phyloP scores from a whole-genome alignment of 2,888 invertebrate species.

The Ichneumoninae sp. region DNA sequence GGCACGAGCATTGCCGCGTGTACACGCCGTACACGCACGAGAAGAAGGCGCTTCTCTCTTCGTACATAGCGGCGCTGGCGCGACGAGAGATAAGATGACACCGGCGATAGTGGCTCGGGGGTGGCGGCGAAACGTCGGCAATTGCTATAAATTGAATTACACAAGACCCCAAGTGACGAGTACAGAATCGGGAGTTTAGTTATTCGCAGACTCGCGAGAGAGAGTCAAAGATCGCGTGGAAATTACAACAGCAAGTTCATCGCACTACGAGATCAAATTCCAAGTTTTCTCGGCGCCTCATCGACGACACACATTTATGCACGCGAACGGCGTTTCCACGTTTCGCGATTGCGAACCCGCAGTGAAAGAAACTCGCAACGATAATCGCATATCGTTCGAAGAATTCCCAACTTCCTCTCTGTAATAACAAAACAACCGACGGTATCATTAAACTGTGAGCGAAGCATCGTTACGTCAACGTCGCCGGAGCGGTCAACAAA shows the following conservation, averaged over 20 bases:
- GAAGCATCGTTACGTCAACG: constrained; percentile 51
- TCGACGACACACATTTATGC: neutral
- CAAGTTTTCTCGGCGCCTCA: neutral
- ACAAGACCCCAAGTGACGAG: constrained; percentile 48
- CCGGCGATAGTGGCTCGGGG: constrained; percentile 51
- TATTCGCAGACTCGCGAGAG: constrained; percentile 30
- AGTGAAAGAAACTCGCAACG: constrained; percentile 2
- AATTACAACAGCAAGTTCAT: neutral
- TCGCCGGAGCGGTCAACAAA: constrained; percentile 31
- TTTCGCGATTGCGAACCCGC: neutral
- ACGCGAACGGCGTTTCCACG: neutral
- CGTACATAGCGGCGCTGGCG: neutral
- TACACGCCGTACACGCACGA: too few relatives aligned
- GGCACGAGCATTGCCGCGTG: neutral
- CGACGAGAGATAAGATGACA: constrained; percentile 55
- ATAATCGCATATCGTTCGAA: constrained; percentile 28
- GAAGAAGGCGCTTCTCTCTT: neutral
- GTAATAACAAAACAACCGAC: constrained; percentile 21
- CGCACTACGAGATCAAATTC: neutral
- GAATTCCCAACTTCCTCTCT: constrained; percentile 33
- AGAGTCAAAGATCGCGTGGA: constrained; percentile 43
- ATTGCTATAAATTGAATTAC: constrained; percentile 75
- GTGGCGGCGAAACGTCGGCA: constrained; percentile 50
- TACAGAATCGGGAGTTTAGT: constrained; percentile 36
- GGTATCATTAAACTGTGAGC: constrained; percentile 30